Evolutionary conservation across 2,797 vertebrate genomes (phyloP).

Genomic region (Tenualosa ilisha): DNA sequence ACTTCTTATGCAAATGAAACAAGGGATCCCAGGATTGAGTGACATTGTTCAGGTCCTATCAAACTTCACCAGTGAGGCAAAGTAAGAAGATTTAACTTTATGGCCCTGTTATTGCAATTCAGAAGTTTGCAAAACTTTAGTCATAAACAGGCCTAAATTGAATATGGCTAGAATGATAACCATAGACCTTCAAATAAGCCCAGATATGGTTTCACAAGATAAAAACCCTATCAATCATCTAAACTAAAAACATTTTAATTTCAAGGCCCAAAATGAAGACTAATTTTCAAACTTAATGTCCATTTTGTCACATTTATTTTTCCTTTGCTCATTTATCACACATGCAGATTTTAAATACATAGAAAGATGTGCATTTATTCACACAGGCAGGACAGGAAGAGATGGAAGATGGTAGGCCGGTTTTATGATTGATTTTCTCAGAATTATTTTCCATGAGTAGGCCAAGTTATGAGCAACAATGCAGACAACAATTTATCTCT

Average conservation of each 20-base stretch:
- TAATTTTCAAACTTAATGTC: not conserved
- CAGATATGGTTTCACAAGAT: not conserved
- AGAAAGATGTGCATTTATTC: not conserved
- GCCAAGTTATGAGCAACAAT: not conserved
- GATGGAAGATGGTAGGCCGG: not conserved
- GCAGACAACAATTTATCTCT: not conserved
- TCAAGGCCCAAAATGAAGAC: not conserved
- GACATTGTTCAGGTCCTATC: slow-evolving; percentile 60
- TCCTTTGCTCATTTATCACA: not conserved
- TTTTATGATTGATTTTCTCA: not conserved
- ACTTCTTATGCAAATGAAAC: slow-evolving; percentile 65
- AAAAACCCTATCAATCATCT: not conserved
- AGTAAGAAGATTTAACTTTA: not conserved
- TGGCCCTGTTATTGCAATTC: not conserved
- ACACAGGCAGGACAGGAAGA: not conserved
- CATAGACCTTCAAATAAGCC: too few species aligned
- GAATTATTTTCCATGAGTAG: not conserved
- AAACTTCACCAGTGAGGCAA: not conserved
- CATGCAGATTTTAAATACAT: not conserved
- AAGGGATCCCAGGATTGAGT: slow-evolving; percentile 49
- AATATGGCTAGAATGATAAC: too few species aligned
- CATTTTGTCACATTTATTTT: not conserved
- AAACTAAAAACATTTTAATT: not conserved
- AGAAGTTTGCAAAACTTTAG: not conserved
- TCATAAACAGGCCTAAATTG: not conserved